A percentile compares a stretch with the other conserved stretches of the same genome.
Conservation (phyloP, 2,797 vertebrate genomes). For the Borostomias antarcticus region DNA sequence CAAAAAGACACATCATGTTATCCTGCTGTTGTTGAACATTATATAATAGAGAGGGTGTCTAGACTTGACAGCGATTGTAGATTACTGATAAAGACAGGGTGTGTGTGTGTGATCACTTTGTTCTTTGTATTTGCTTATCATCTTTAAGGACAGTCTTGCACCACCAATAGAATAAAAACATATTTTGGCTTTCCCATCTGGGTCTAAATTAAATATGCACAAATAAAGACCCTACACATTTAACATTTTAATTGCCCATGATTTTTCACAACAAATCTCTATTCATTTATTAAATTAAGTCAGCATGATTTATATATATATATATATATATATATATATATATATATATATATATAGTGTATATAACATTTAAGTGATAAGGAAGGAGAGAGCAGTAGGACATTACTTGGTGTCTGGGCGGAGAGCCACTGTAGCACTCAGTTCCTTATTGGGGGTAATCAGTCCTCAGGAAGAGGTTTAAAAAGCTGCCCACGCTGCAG, state of each 20-base stretch:
- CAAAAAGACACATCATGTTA: conserved; percentile 18
- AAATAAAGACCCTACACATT: too few species aligned
- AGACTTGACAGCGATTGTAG: too few species aligned
- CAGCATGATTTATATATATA: too few species aligned
- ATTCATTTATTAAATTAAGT: too few species aligned
- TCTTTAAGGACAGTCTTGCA: too few species aligned
- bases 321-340: too few species aligned
- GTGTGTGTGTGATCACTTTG: not conserved
- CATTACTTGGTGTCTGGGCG: not conserved
- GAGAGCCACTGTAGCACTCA: not conserved
- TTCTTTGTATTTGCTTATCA: not conserved
- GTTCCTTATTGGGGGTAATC: conserved; percentile 63
- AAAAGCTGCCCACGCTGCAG: conserved; percentile 33
- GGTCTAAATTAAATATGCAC: too few species aligned
- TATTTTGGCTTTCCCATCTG: not conserved
- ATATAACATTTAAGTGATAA: not conserved
- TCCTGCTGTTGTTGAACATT: conserved; percentile 23
- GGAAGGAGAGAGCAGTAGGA: not conserved
- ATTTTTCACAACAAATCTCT: too few species aligned
- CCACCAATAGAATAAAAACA: not conserved
- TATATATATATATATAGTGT: too few species aligned
- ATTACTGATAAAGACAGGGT: not conserved
- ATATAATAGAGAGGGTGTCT: not conserved
- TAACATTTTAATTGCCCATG: too few species aligned
- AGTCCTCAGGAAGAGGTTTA: conserved; percentile 49